Conservation (phyloP, 2,888 invertebrate species). For the Petrolisthes manimaculis region DNA sequence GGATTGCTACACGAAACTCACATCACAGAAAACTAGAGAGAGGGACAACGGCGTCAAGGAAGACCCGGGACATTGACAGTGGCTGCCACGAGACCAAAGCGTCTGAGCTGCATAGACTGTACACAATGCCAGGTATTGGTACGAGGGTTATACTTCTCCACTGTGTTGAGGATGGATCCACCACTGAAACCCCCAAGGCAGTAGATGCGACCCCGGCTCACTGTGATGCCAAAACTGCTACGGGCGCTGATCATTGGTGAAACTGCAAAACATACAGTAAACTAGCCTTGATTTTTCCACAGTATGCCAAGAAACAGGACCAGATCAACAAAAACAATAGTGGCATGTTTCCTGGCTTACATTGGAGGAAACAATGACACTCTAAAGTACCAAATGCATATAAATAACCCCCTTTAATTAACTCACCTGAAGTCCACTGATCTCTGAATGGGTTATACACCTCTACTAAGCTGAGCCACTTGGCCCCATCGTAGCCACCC, state of each 20-base stretch:
- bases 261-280: slow-evolving; percentile 47
- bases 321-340: background rate
- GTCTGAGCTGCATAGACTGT: slow-evolving; percentile 57
- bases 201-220: slow-evolving; percentile 68
- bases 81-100: slow-evolving; percentile 57
- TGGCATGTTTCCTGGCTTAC: no score
- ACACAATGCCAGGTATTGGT: slow-evolving; percentile 67
- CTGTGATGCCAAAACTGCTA: slow-evolving; percentile 68
- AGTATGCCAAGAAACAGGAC: background rate
- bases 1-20: no score
- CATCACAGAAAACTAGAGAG: no score
- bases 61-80: slow-evolving; percentile 50
- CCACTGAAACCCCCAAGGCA: slow-evolving; percentile 69
- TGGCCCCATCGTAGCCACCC: slow-evolving; percentile 68
- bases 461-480: slow-evolving; percentile 68
- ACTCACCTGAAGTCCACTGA: slow-evolving; percentile 59
- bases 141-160: slow-evolving; percentile 69
- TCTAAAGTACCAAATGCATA: background rate
- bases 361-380: background rate
- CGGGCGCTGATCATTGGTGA: slow-evolving; percentile 68
- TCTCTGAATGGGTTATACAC: slow-evolving; percentile 66
- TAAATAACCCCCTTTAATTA: background rate
- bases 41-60: background rate
- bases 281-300: background rate
- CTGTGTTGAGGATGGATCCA: slow-evolving; percentile 68